Conservation (phyloP, 2,113 vertebrate species). For the Xiphophorus maculatus region DNA sequence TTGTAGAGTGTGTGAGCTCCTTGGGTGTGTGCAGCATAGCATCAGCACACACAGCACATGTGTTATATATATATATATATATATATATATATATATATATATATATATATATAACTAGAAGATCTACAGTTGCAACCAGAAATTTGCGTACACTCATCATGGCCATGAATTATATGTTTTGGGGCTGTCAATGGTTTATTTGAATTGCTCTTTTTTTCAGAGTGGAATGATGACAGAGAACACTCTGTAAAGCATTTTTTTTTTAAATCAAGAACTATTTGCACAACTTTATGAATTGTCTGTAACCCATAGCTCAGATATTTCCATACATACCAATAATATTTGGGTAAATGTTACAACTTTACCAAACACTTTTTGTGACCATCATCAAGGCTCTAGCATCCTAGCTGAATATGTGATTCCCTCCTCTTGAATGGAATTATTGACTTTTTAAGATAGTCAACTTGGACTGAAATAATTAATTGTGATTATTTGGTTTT, state of each 20-base stretch:
- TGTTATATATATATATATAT: too few species aligned
- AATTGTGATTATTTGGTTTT: too few species aligned
- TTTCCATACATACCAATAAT: too few species aligned
- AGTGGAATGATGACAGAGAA: too few species aligned
- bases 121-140: neutral
- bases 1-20: conserved; percentile 5
- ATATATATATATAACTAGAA: neutral
- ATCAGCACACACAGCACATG: neutral
- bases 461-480: neutral
- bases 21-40: neutral
- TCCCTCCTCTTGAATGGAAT: neutral
- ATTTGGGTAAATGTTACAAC: neutral
- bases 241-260: neutral
- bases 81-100: too few species aligned
- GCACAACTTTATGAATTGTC: too few species aligned
- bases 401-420: too few species aligned
- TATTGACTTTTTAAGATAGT: neutral
- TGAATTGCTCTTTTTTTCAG: too few species aligned
- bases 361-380: neutral
- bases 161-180: too few species aligned
- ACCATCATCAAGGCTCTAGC: neutral
- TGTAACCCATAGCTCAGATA: too few species aligned
- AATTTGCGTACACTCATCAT: neutral
- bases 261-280: too few species aligned
- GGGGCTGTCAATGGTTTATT: too few species aligned